Conservation (phyloP, 1,140 invertebrate genomes). For the Magallana angulata region DNA sequence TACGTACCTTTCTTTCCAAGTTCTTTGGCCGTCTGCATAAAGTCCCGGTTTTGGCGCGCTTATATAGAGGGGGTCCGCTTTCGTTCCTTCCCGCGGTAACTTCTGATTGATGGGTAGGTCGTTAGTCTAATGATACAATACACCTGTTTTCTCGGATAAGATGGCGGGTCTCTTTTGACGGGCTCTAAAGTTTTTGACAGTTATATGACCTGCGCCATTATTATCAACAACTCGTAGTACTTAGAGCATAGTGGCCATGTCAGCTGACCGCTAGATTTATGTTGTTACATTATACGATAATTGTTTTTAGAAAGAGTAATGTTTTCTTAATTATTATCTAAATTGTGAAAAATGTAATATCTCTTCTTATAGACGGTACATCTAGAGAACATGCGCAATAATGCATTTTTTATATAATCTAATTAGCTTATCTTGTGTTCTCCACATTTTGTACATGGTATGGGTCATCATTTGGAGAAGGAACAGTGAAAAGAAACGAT, state of each 20-base stretch:
- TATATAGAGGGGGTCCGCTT: neutral
- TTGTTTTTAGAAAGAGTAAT: neutral
- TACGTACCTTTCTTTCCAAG: neutral
- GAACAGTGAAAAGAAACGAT: no score
- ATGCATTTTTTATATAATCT: neutral
- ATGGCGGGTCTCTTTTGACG: neutral
- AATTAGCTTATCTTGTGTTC: neutral
- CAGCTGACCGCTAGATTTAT: neutral
- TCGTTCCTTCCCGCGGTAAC: neutral
- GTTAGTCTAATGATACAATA: conserved; percentile 35
- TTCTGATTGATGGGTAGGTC: conserved; percentile 24
- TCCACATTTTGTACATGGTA: neutral
- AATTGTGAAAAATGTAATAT: neutral
- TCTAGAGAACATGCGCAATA: neutral
- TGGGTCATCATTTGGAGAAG: neutral
- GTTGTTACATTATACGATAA: neutral
- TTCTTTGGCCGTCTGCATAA: conserved; percentile 1
- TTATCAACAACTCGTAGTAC: conserved; percentile 5
- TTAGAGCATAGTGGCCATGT: no score
- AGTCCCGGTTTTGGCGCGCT: neutral
- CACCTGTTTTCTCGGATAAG: conserved; percentile 6
- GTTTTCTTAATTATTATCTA: neutral
- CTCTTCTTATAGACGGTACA: neutral
- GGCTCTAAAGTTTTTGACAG: neutral
- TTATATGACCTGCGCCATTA: neutral